Conservation (phyloP, 2,888 invertebrate species). For the Colostygia pectinataria region DNA sequence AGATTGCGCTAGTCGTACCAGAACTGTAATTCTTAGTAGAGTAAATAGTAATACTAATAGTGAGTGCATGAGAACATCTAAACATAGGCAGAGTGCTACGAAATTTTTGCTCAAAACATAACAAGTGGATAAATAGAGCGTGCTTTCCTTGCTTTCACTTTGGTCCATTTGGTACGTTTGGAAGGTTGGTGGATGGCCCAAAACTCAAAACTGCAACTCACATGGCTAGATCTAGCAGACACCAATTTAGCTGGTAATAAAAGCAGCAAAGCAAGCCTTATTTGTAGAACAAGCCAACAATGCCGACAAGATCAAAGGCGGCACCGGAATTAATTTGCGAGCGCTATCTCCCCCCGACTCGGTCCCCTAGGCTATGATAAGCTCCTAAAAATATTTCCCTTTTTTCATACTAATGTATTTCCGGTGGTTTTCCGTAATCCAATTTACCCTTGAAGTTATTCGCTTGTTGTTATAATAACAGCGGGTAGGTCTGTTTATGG, state of each 20-base stretch:
- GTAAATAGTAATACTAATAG: no score
- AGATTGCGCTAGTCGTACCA: no score
- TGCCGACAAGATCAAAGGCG: conserved; percentile 70
- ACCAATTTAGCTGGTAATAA: conserved; percentile 17
- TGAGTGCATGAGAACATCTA: no score
- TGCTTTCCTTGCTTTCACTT: no score
- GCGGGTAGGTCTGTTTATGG: conserved; percentile 1
- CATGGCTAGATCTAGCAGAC: conserved; percentile 9
- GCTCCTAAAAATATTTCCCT: conserved; percentile 53
- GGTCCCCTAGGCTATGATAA: conserved; percentile 50
- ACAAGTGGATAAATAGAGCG: neutral
- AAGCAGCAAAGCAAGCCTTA: conserved; percentile 47
- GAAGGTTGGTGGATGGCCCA: no score
- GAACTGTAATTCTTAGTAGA: no score
- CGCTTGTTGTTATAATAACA: conserved; percentile 12
- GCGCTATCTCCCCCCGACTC: conserved; percentile 56
- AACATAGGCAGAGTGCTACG: no score
- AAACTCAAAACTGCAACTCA: neutral
- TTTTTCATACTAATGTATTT: conserved; percentile 46
- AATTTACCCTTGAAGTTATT: conserved; percentile 32
- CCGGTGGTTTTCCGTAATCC: conserved; percentile 33
- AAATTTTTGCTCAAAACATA: neutral
- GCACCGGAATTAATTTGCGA: conserved; percentile 73
- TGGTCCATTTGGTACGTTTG: no score
- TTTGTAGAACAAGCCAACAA: conserved; percentile 72